Percentiles rank a stretch among this genome's conserved stretches.
These are phyloP conservation scores for Malthinus flaveolus DNA, from an alignment of 2,888 invertebrate species.

Conservation along the genomic window DNA sequence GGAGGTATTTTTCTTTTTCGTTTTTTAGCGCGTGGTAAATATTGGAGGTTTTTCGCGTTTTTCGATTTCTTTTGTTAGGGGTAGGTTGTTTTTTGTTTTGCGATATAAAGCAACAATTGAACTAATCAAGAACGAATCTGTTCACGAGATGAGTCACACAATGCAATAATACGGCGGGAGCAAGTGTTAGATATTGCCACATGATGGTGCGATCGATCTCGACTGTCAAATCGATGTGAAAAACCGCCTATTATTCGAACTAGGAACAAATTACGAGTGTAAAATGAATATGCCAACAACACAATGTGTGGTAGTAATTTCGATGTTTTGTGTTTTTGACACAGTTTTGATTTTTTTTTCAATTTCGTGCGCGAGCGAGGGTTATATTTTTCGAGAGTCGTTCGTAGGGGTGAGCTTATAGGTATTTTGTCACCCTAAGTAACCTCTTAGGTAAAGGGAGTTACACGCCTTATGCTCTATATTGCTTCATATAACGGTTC, in stretches of 20 bases:
- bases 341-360: conserved; percentile 34
- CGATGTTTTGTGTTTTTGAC: conserved; percentile 35
- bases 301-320: conserved; percentile 41
- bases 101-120: conserved; percentile 21
- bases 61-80: too few relatives aligned
- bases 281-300: conserved; percentile 45
- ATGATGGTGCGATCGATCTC: conserved; percentile 47
- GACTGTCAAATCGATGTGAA: conserved; percentile 40
- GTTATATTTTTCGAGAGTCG: conserved; percentile 2
- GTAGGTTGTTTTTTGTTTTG: too few relatives aligned
- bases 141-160: conserved; percentile 35
- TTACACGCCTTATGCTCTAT: conserved; percentile 41
- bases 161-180: conserved; percentile 37
- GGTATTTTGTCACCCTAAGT: conserved; percentile 45
- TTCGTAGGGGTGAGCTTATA: conserved; percentile 41
- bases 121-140: conserved; percentile 36
- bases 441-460: conserved; percentile 41
- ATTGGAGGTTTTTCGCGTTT: too few relatives aligned
- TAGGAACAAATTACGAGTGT: conserved; percentile 47
- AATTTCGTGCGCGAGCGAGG: background rate
- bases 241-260: conserved; percentile 31
- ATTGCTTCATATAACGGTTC: conserved; percentile 31
- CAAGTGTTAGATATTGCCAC: conserved; percentile 41
- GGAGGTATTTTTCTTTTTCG: too few relatives aligned
- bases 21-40: too few relatives aligned